Base-by-base conservation (phyloP, 2,888 invertebrate genomes). In the Dasysyrphus albostriatus region DNA sequence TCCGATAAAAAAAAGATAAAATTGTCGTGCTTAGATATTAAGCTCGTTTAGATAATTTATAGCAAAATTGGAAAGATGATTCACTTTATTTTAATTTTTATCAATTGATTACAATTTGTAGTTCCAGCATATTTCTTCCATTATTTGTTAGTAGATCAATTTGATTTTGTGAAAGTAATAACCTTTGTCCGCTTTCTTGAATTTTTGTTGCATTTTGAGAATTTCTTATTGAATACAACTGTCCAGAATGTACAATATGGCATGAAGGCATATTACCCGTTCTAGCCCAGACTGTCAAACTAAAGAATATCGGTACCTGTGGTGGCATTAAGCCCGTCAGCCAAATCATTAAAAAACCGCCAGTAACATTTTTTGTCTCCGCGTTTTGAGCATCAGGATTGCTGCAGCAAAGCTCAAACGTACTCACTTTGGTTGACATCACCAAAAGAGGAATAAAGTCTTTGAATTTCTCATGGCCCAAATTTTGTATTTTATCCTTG, bases 381-480 rank as follows among this genome's bases (percentile, higher is more conserved):
- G 19, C 12, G 1, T 8, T 9, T 14, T 14, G 12, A 14, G 12
- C 2, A 8, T 58, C 44, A 1, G 19, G 3, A 7, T 58, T n/a
- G 3, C 6, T 0, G 19, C 56, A 24, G 19, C 89, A 89, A 7
- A 90, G 63, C 0, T 90, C 89, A 0, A 74, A 42, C 0, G 89
- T 24, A 5, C 88, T 88, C 2, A 91, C 56, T 7, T 90, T 90
- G 0, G 90, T 88, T 1, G 90, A 89, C 92, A 92, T 92, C 0
- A 92, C 88, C 12, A 92, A 65, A 4, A 92, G 59, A 0, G 92
- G 92, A 47, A 92, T 70, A 16, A 90, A 89, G 42, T 91, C 89
- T 14, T 90, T 88, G 49, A 88, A 89, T 32, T 90, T 88, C 1
- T 83, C 83, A 78, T 88, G 88, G 3, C 90, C 89, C n/a, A 89